Conservation (phyloP, 2,888 invertebrate genomes). For the Lasioglossum figueresi region DNA sequence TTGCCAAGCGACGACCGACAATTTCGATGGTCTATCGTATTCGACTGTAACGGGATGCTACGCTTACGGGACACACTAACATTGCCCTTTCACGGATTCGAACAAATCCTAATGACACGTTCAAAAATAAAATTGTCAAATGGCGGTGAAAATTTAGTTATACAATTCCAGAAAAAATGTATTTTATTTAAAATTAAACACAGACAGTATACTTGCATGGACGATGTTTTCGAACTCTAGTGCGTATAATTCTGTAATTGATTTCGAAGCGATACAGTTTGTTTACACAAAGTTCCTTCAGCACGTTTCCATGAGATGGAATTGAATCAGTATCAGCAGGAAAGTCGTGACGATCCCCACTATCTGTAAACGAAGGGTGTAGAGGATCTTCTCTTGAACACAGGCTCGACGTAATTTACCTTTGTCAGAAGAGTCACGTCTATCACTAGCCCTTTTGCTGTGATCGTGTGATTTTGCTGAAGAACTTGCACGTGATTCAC, state of each 20-base stretch:
- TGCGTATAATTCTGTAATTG: too few relatives aligned
- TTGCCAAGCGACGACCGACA: too few relatives aligned
- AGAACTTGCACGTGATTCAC: constrained; percentile 74
- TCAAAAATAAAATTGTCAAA: background rate
- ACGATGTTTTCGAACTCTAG: too few relatives aligned
- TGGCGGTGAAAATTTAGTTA: constrained; percentile 18
- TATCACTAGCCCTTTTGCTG: constrained; percentile 69
- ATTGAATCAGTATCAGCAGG: constrained; percentile 75
- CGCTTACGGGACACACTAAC: too few relatives aligned
- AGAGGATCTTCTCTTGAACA: background rate
- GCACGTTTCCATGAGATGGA: constrained; percentile 12
- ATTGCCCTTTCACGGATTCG: too few relatives aligned
- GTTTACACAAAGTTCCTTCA: background rate
- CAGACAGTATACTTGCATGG: too few relatives aligned
- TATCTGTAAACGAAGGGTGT: constrained; percentile 67
- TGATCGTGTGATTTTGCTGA: constrained; percentile 72
- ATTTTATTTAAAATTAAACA: too few relatives aligned
- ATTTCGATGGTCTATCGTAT: too few relatives aligned
- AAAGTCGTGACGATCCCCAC: constrained; percentile 73
- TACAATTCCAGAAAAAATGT: too few relatives aligned
- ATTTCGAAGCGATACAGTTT: background rate
- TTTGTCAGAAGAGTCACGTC: constrained; percentile 73
- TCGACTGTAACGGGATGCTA: too few relatives aligned
- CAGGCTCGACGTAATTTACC: too few relatives aligned
- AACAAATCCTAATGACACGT: too few relatives aligned